These are phyloP conservation scores for Hafferia zeledoni DNA, from an alignment of 2,797 vertebrate species.

Conservation along the genomic window DNA sequence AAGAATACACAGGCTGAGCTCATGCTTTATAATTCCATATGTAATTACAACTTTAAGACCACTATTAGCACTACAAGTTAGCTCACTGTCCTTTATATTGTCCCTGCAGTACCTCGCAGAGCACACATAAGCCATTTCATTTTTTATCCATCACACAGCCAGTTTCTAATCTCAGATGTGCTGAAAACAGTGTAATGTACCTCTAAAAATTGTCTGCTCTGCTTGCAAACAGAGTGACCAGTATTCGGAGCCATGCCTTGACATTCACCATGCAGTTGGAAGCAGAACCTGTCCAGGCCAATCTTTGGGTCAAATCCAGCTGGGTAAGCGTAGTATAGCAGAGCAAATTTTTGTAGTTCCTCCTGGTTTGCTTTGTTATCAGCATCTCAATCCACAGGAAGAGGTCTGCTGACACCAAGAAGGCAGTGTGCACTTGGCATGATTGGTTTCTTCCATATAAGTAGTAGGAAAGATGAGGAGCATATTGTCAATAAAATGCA, in stretches of 20 bases:
- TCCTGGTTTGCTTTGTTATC: neutral
- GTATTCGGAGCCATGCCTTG: neutral
- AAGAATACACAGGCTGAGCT: slow-evolving; percentile 38
- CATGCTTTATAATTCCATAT: slow-evolving; percentile 29
- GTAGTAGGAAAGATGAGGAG: neutral
- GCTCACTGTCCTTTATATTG: slow-evolving; percentile 20
- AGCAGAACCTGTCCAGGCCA: neutral
- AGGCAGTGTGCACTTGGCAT: neutral
- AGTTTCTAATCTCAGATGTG: neutral
- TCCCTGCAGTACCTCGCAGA: neutral
- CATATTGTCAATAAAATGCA: neutral
- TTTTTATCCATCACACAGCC: neutral
- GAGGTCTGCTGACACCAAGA: neutral
- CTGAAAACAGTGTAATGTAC: neutral
- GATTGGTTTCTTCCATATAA: neutral
- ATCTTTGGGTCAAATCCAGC: neutral
- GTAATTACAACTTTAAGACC: slow-evolving; percentile 51
- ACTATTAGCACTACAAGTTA: slow-evolving; percentile 45
- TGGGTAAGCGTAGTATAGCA: neutral
- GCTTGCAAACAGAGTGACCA: neutral
- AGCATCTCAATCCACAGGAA: neutral
- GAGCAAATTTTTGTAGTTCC: neutral
- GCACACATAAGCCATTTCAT: neutral
- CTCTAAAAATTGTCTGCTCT: neutral
- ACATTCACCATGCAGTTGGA: neutral